Percentiles rank a stretch among this genome's conserved stretches.
Evolutionary conservation across 2,797 vertebrate genomes (phyloP).

Genomic region (Ctenochaetus hawaiiensis): DNA sequence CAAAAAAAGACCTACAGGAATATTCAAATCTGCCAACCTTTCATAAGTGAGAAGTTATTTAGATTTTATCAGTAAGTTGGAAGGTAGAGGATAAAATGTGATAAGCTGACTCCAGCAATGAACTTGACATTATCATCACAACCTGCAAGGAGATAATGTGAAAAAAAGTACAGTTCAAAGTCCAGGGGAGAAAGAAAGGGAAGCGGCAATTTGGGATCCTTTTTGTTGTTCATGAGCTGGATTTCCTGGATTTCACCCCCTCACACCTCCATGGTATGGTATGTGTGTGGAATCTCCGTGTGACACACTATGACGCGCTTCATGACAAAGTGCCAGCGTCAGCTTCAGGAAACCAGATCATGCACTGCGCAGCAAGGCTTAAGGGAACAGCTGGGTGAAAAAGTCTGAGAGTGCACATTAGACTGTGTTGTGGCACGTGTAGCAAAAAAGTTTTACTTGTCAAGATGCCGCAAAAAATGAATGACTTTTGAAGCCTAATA

Average conservation of each 20-base stretch:
- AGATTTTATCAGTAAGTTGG: conserved; percentile 18
- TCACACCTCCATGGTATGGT: background rate
- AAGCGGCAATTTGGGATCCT: background rate
- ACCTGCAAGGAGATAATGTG: conserved; percentile 23
- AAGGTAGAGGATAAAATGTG: conserved; percentile 8
- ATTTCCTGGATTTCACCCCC: background rate
- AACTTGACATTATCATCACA: conserved; percentile 33
- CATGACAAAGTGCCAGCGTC: conserved; percentile 21
- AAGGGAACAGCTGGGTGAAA: background rate
- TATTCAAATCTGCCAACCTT: background rate
- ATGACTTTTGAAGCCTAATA: background rate
- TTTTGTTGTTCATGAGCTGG: background rate
- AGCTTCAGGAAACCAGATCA: conserved; percentile 20
- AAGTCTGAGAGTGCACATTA: background rate
- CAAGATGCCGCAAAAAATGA: background rate
- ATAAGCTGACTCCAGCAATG: conserved; percentile 35
- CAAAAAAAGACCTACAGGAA: conserved; percentile 8
- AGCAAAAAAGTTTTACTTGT: background rate
- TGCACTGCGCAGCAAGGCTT: background rate
- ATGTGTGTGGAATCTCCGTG: background rate
- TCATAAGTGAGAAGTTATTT: conserved; percentile 9
- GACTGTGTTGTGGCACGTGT: background rate
- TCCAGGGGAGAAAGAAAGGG: background rate
- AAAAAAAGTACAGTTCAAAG: conserved; percentile 14
- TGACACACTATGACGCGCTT: conserved; percentile 39